Conservation (phyloP, 2,113 vertebrate species). For the Ameiurus melas region DNA sequence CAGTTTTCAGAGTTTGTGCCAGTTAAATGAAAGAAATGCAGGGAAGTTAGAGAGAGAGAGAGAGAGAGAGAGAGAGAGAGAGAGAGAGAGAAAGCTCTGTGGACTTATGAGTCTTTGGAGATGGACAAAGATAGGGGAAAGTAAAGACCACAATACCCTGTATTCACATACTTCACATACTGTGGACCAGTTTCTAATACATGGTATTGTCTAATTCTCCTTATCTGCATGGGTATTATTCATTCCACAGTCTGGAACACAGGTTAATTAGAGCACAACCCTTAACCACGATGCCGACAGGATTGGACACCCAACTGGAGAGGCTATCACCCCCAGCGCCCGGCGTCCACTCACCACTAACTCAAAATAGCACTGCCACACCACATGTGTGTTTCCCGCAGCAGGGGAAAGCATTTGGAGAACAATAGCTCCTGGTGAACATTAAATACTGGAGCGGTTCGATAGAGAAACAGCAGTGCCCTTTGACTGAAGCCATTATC, state of each 20-base stretch:
- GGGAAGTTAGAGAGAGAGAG: background rate
- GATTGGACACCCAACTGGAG: conserved; percentile 30
- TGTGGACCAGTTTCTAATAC: background rate
- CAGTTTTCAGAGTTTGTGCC: background rate
- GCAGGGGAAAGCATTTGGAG: conserved; percentile 13
- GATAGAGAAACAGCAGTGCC: conserved; percentile 4
- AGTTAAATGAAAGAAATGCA: background rate
- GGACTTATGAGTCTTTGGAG: conserved; percentile 25
- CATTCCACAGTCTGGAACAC: background rate
- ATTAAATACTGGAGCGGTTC: conserved; percentile 8
- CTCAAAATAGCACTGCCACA: conserved; percentile 15
- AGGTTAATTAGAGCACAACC: conserved; percentile 40
- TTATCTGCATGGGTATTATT: background rate
- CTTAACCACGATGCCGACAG: conserved; percentile 37
- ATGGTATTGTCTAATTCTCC: no score
- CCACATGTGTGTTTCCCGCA: background rate
- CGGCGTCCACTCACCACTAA: background rate
- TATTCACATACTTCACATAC: background rate
- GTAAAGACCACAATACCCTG: background rate
- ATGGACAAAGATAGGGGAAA: background rate
- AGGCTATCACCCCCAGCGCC: background rate
- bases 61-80: background rate
- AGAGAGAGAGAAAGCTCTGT: conserved; percentile 19
- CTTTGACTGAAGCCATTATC: conserved; percentile 27
- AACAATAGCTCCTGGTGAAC: conserved; percentile 28